Base-by-base conservation (phyloP, 2,888 invertebrate genomes). In the Drosophila setosimentum region DNA sequence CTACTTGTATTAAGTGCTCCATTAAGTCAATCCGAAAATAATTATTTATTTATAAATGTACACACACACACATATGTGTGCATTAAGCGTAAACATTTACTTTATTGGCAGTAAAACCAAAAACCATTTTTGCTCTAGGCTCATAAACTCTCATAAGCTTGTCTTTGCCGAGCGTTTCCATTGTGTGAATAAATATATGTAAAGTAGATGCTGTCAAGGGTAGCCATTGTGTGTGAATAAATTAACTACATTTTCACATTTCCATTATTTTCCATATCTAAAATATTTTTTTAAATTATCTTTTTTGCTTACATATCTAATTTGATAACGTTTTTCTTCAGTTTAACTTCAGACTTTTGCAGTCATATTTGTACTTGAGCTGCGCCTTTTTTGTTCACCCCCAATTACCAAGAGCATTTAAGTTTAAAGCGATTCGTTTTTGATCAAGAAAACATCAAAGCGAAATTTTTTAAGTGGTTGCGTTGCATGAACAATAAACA, bases 361-460 rank as follows among this genome's bases (percentile, higher is more conserved):
- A 24, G 3, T 3, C 21, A 13, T 21, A 21, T 45, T 45, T 7
- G 21, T 45, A 4, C 45, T 16, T 40, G 10, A 40, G 40, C n/a
- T 4, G 10, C 2, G n/a, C 10, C n/a, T 40, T 24, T 24, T 45
- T 8, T 16, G 45, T 45, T 45, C 45, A 45, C 45, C 16, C 24
- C 75, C 76, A 78, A 76, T 79, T 76, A 79, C 58, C 45, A 50
- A 27, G 45, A 68, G 53, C 60, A 64, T 60, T 63, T 37, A 58
- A 63, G 74, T 42, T 68, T 30, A 8, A 51, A 50, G 61, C 48
- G 50, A 57, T 51, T 64, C 64, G 65, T 68, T 71, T 71, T 80
- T 63, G 76, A 80, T 76, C 70, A 80, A 59, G 21, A 62, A 65
- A 68, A 87, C 84, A 89, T 84, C 89, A 84, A 84, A 83, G 83